Percentiles rank a stretch among this genome's conserved stretches.
Evolutionary conservation across 2,113 vertebrate species (phyloP).

Genomic region (Gallinago jamesoni): DNA sequence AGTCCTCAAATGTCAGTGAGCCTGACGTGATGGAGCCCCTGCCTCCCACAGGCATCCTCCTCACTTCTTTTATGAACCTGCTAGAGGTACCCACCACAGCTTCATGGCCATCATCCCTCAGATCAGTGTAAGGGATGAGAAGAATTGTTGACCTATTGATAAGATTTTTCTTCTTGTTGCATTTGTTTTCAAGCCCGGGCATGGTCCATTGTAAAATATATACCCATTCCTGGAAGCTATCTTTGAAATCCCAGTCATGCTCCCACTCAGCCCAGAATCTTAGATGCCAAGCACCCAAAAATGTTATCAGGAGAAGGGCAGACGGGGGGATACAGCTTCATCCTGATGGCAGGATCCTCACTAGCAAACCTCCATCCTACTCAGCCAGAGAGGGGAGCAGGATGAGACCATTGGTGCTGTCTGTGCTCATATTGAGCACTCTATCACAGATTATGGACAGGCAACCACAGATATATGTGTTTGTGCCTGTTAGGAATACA

Average conservation of each 20-base stretch:
- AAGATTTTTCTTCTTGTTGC: not conserved
- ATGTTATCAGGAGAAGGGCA: not conserved
- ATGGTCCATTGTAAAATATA: not conserved
- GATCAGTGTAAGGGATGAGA: not conserved
- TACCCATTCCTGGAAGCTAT: not conserved
- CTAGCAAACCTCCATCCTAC: not conserved
- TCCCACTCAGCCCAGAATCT: not conserved
- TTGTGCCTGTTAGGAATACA: not conserved
- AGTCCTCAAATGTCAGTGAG: not conserved
- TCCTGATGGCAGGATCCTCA: not conserved
- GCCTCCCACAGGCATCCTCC: not conserved
- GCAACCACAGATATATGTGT: not conserved
- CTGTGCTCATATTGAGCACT: not conserved
- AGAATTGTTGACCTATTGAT: not conserved
- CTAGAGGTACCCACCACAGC: not conserved
- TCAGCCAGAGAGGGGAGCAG: not conserved
- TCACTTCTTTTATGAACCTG: not conserved
- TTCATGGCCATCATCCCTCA: not conserved
- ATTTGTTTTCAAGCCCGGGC: not conserved
- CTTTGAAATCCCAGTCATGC: not conserved
- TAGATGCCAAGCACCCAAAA: not conserved
- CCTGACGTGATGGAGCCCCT: not conserved
- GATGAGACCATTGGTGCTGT: not conserved
- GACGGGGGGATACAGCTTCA: not conserved
- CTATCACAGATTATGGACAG: too few relatives aligned